These are phyloP conservation scores for Uromys caudimaculatus DNA, from an alignment of 2,797 vertebrate genomes.

Conservation along the genomic window DNA sequence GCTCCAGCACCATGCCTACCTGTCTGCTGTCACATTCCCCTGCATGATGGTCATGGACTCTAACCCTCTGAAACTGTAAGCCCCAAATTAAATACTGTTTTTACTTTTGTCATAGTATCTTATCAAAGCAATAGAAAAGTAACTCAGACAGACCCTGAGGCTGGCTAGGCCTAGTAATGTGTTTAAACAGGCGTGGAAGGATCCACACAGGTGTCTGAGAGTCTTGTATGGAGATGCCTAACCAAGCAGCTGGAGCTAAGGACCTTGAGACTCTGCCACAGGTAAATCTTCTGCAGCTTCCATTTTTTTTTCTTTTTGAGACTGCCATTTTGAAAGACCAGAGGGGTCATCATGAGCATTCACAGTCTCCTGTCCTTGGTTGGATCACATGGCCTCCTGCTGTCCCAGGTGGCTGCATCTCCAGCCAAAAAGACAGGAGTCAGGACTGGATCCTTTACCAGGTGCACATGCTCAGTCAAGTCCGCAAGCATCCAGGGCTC, in stretches of 20 bases:
- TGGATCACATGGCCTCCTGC: not conserved
- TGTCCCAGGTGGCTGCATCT: too few species aligned
- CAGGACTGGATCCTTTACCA: not conserved
- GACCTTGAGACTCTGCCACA: not conserved
- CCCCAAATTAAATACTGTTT: not conserved
- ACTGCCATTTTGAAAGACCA: not conserved
- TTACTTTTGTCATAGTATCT: not conserved
- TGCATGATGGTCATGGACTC: not conserved
- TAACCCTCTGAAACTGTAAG: not conserved
- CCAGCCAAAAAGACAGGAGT: not conserved
- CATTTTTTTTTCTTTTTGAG: not conserved
- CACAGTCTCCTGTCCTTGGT: not conserved
- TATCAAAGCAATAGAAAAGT: not conserved
- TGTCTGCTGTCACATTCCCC: not conserved
- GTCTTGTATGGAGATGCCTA: not conserved
- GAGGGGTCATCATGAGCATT: not conserved
- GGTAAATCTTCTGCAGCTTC: not conserved
- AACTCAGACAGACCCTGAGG: not conserved
- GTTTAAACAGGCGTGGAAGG: not conserved
- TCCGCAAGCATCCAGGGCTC: not conserved
- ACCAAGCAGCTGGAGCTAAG: not conserved
- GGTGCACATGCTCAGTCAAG: rapidly evolving
- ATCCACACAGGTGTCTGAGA: not conserved
- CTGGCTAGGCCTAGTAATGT: not conserved
- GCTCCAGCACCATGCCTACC: not conserved